These are phyloP conservation scores for Caenorhabditis macrosperma DNA, from an alignment of 2,888 invertebrate species.

Conservation along the genomic window DNA sequence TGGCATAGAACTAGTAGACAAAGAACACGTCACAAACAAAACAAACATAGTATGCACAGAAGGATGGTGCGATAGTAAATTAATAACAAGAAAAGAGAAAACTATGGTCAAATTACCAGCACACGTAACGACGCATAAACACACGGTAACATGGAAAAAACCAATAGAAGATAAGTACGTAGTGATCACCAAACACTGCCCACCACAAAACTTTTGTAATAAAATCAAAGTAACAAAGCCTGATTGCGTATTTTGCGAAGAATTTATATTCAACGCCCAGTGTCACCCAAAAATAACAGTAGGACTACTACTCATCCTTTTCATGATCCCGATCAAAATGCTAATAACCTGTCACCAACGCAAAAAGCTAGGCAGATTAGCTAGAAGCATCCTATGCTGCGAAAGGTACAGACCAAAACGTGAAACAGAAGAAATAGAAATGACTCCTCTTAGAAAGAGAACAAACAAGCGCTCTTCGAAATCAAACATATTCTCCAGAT, in stretches of 20 bases:
- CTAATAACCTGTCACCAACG: background rate
- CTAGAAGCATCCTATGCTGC: too few relatives aligned
- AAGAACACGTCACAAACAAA: background rate
- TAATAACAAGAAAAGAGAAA: background rate
- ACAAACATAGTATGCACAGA: constrained; percentile 9
- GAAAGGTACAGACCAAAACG: too few relatives aligned
- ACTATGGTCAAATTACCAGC: background rate
- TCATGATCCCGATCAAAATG: background rate
- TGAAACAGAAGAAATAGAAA: background rate
- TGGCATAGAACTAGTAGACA: background rate
- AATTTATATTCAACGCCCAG: constrained; percentile 3
- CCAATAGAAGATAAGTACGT: background rate
- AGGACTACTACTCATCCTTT: background rate
- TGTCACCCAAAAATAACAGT: constrained; percentile 3
- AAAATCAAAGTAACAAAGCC: background rate
- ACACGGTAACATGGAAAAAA: constrained; percentile 2
- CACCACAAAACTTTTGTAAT: background rate
- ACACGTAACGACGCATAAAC: background rate
- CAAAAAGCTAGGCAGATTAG: background rate
- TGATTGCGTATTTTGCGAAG: background rate
- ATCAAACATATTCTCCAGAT: too few relatives aligned
- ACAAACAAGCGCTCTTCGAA: background rate
- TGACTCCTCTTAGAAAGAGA: background rate
- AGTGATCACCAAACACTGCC: background rate
- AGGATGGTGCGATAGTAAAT: background rate